phyloP scores from a whole-genome alignment of 2,113 vertebrate species.

The Muntiacus reevesi region DNA sequence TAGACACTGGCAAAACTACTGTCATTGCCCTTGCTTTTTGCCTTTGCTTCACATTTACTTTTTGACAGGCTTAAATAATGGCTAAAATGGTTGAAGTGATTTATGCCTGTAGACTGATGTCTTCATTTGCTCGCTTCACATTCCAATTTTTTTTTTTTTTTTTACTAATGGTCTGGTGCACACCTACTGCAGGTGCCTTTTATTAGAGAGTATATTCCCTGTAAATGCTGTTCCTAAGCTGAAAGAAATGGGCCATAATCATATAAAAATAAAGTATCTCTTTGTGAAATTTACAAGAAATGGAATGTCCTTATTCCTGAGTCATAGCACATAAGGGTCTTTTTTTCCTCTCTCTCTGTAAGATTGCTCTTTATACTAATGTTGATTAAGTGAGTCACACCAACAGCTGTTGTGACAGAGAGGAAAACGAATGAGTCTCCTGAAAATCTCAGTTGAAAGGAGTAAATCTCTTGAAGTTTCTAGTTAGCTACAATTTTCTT shows the following conservation, averaged over 20 bases:
- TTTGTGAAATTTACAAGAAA: constrained; percentile 62
- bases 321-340: constrained; percentile 6
- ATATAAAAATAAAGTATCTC: constrained; percentile 67
- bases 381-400: constrained; percentile 43
- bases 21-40: constrained; percentile 50
- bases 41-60: constrained; percentile 58
- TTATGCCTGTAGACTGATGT: constrained; percentile 57
- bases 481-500: constrained; percentile 5
- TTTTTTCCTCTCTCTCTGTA: background rate
- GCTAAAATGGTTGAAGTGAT: constrained; percentile 61
- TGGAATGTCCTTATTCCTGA: constrained; percentile 54
- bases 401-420: constrained; percentile 12
- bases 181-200: constrained; percentile 66
- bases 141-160: background rate
- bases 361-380: constrained; percentile 20
- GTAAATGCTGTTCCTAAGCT: constrained; percentile 57
- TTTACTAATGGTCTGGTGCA: constrained; percentile 63
- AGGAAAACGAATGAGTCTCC: background rate
- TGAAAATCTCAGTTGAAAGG: constrained; percentile 2
- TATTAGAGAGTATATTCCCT: constrained; percentile 68
- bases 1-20: background rate
- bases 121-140: constrained; percentile 60
- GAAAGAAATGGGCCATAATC: constrained; percentile 72
- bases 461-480: constrained; percentile 2
- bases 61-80: constrained; percentile 50